phyloP scores from a whole-genome alignment of 2,797 vertebrate genomes.

The Molossus alvarezi region DNA sequence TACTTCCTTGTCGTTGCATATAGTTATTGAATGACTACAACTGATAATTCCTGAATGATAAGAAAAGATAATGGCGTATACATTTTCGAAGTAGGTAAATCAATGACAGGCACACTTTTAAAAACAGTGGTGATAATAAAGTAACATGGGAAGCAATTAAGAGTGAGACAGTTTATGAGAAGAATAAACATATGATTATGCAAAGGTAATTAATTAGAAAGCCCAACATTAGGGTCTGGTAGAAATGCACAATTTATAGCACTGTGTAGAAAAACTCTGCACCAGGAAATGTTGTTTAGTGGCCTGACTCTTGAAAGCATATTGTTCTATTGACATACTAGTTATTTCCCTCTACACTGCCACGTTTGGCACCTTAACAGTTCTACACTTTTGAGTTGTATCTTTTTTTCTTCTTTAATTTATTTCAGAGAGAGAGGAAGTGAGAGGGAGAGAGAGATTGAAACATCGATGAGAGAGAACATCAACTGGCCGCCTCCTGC shows the following conservation, averaged over 20 bases:
- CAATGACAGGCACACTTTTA: background rate
- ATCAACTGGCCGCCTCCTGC: no score
- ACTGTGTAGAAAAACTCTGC: background rate
- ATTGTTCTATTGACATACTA: background rate
- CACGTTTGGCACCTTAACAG: background rate
- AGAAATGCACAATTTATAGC: background rate
- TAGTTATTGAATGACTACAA: background rate
- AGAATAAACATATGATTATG: background rate
- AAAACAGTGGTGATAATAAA: background rate
- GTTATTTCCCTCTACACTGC: background rate
- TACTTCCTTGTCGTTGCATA: background rate
- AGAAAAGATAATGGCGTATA: background rate
- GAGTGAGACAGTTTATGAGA: background rate
- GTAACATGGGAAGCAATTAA: background rate
- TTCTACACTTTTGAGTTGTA: background rate
- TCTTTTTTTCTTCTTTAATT: background rate
- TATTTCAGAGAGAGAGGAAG: no score
- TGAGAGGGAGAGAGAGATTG: no score
- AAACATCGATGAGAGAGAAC: no score
- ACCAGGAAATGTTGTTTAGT: background rate
- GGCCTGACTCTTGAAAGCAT: background rate
- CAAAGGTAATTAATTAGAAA: background rate
- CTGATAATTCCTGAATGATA: background rate
- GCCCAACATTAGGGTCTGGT: background rate
- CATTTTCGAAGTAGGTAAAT: conserved; percentile 18